Conservation (phyloP, 2,888 invertebrate genomes). For the Danaus chrysippus region DNA sequence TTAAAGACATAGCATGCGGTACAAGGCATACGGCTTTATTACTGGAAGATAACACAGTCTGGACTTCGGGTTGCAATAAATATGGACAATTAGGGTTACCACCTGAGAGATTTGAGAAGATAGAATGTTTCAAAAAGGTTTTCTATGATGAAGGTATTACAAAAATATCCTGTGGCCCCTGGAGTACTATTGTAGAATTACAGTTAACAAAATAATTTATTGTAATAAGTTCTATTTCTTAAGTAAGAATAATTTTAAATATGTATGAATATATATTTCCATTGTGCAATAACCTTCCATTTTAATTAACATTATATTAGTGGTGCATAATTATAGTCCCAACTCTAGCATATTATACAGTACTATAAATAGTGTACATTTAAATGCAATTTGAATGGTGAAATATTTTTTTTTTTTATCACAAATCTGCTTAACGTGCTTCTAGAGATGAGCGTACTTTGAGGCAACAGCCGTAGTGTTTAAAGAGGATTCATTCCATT, state of each 20-base stretch:
- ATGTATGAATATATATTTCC: background rate
- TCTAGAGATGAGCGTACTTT: no score
- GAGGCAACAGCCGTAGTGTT: no score
- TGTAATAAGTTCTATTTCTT: background rate
- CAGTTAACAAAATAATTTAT: background rate
- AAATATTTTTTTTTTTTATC: no score
- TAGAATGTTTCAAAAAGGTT: slow-evolving; percentile 51
- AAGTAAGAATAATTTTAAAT: background rate
- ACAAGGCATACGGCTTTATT: slow-evolving; percentile 85
- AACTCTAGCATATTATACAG: no score
- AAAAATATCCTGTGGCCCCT: slow-evolving; percentile 56
- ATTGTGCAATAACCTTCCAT: no score
- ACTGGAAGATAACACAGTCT: slow-evolving; percentile 82
- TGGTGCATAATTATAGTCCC: no score
- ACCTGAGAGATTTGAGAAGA: slow-evolving; percentile 41
- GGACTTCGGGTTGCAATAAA: slow-evolving; percentile 89
- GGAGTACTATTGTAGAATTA: slow-evolving; percentile 54
- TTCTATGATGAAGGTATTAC: slow-evolving; percentile 41
- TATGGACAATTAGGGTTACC: slow-evolving; percentile 86
- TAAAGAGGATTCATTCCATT: no score
- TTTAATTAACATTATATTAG: no score
- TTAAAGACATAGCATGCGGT: slow-evolving; percentile 85
- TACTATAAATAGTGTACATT: no score
- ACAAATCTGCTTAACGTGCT: no score
- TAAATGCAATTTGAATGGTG: no score